Evolutionary conservation across 2,888 invertebrate genomes (phyloP), one percentile per base, ranked within the genome.

Genomic region (Microchrysa polita): DNA sequence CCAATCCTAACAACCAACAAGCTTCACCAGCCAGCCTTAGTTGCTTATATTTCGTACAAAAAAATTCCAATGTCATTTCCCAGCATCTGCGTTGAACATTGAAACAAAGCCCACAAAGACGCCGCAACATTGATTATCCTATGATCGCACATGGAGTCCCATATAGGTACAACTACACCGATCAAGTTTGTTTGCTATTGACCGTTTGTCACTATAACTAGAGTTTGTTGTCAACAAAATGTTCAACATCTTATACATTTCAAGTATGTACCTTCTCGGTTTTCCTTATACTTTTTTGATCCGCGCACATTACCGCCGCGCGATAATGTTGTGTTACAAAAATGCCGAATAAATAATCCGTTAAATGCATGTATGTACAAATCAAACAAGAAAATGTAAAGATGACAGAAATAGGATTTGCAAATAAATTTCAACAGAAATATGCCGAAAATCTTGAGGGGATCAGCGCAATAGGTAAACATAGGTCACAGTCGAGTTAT

Each of bases 311-410:
- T 16, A 42, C 42, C n/a, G 61, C 16, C n/a, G 40, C 34, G 69
- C 69, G 69, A 23, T 12, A 55, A 69, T n/a, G 57, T 42, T 22
- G 44, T 16, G 16, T 40, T 34, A 5, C 27, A 20, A 57, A 40
- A 42, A 40, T 69, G 55, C 57, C 57, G 10, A 72, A 71, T 74
- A 72, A 63, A 67, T 72, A 75, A 75, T 74, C 75, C 74, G 75
- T 72, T 67, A 75, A 74, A 75, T 61, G 75, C 72, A 61, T 72
- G 75, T 67, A 7, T 34, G 74, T 67, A 75, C 72, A 75, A 74
- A 72, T 53, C 74, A 72, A 73, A 61, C 27, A 34, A n/a, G n/a
- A n/a, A 72, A 23, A 67, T 5, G 42, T 40, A 74, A 59, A 65
- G 9, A 18, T 16, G 18, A 55, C 44, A 27, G 23, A 63, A 73